phyloP scores from a whole-genome alignment of 2,113 vertebrate genomes.

The Pelecanoides urinatrix region DNA sequence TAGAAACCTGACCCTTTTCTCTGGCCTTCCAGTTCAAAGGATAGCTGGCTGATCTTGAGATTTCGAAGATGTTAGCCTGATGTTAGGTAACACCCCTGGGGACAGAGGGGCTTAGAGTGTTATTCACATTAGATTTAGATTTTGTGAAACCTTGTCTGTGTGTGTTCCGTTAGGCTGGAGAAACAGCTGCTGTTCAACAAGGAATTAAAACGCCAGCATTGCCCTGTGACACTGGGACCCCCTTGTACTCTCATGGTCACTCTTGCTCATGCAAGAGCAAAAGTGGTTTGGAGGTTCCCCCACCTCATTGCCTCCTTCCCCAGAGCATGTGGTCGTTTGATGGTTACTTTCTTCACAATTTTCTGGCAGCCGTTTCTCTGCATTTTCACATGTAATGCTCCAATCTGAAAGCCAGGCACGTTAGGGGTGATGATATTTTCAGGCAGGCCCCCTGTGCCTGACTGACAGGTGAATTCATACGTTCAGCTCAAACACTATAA shows the following conservation, averaged over 20 bases:
- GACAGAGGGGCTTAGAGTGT: not conserved
- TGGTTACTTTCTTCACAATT: not conserved
- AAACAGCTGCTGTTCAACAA: not conserved
- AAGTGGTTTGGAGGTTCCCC: not conserved
- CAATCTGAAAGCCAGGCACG: not conserved
- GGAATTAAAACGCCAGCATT: not conserved
- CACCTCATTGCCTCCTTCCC: not conserved
- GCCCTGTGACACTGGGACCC: not conserved
- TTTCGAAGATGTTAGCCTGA: not conserved
- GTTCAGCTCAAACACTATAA: not conserved
- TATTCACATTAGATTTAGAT: not conserved
- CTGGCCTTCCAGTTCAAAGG: not conserved
- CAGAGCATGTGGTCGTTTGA: not conserved
- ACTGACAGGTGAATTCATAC: conserved; percentile 62
- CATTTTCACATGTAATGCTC: not conserved
- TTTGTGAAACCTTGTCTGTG: not conserved
- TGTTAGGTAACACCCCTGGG: not conserved
- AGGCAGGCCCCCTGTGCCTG: not conserved
- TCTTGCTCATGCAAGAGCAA: not conserved
- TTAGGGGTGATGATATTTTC: conserved; percentile 9
- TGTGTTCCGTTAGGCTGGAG: not conserved
- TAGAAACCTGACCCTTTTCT: not conserved
- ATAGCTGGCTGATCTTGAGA: not conserved
- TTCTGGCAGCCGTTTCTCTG: not conserved
- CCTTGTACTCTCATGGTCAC: not conserved